phyloP scores from a whole-genome alignment of 2,113 vertebrate genomes.

The Galemys pyrenaicus region DNA sequence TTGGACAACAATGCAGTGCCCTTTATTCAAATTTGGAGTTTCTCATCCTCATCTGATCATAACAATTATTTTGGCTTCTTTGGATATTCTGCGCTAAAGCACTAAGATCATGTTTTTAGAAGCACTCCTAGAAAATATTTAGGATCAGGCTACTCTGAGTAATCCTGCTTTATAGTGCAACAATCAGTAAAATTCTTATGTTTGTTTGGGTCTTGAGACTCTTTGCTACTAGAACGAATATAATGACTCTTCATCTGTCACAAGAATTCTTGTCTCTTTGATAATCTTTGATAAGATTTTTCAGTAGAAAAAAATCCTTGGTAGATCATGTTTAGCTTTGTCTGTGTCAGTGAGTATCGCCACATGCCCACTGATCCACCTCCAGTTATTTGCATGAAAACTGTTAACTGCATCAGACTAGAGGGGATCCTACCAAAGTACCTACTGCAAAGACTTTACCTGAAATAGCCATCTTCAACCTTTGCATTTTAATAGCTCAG shows the following conservation, averaged over 20 bases:
- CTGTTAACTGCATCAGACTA: neutral
- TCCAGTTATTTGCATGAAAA: neutral
- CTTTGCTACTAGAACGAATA: constrained; percentile 12
- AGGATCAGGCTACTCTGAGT: neutral
- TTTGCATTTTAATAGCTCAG: neutral
- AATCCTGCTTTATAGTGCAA: neutral
- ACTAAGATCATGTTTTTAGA: neutral
- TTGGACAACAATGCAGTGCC: neutral
- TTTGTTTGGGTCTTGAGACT: neutral
- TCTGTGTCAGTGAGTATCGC: neutral
- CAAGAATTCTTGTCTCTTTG: neutral
- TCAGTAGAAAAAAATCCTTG: neutral
- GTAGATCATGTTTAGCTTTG: neutral
- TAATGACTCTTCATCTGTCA: neutral
- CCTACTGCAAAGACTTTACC: neutral
- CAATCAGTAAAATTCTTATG: neutral
- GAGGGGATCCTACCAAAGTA: neutral
- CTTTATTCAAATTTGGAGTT: neutral
- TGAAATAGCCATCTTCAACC: neutral
- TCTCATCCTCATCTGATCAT: neutral
- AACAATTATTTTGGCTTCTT: neutral
- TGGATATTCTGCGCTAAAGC: neutral
- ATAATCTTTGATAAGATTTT: constrained; percentile 30
- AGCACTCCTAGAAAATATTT: neutral
- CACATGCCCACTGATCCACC: too few species aligned